A percentile compares a stretch with the other conserved stretches of the same genome.
phyloP scores from a whole-genome alignment of 1,140 invertebrate genomes.

The Armadillidium nasatum region DNA sequence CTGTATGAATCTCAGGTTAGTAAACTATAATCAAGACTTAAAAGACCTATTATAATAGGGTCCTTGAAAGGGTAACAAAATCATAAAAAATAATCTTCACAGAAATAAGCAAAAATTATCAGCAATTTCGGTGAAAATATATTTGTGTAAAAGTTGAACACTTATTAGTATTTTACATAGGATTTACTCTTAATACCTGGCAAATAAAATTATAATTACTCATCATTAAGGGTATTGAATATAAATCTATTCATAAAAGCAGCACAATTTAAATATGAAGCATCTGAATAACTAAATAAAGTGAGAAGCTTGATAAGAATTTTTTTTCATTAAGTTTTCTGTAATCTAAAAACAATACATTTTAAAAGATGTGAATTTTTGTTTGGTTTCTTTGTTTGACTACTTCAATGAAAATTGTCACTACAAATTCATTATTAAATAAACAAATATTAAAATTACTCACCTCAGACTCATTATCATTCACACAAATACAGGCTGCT shows the following conservation, averaged over 20 bases:
- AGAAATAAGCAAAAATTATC: neutral
- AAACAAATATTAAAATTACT: too few species aligned
- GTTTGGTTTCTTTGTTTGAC: neutral
- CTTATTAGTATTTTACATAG: too few species aligned
- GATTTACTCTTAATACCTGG: too few species aligned
- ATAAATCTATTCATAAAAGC: neutral
- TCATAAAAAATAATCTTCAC: too few species aligned
- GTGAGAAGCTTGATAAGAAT: neutral
- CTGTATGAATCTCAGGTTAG: too few species aligned
- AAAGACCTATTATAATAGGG: too few species aligned
- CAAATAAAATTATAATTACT: too few species aligned
- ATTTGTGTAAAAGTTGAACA: too few species aligned
- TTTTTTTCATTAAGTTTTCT: neutral
- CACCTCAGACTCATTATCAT: constrained; percentile 31
- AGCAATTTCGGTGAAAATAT: neutral
- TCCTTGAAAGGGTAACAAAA: too few species aligned
- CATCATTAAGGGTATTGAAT: too few species aligned
- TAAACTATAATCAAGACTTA: too few species aligned
- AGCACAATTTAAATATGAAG: neutral
- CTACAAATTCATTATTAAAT: neutral
- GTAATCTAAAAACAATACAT: neutral
- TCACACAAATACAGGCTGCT: constrained; percentile 30
- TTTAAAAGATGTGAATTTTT: neutral
- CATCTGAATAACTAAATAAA: neutral
- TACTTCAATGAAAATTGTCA: too few species aligned